phyloP scores from a whole-genome alignment of 2,113 vertebrate genomes.

The Spilogale gracilis region DNA sequence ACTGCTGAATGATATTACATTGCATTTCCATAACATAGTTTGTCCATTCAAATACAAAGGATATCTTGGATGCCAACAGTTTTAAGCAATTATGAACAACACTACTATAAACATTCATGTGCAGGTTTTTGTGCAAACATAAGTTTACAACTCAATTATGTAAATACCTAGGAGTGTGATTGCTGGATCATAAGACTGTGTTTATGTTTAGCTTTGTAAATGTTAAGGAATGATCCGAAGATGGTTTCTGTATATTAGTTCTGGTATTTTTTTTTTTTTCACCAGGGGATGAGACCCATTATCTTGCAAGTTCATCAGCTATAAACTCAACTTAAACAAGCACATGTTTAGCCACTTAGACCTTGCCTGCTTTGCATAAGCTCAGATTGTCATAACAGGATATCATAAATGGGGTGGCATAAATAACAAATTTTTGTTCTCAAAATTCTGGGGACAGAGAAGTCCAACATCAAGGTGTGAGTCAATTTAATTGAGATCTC shows the following conservation, averaged over 20 bases:
- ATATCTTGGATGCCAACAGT: not conserved
- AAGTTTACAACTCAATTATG: not conserved
- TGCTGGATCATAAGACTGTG: not conserved
- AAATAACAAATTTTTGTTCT: not conserved
- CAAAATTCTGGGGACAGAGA: not conserved
- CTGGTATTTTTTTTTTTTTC: not conserved
- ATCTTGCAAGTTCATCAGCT: not conserved
- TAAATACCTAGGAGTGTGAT: not conserved
- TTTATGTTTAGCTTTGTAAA: not conserved
- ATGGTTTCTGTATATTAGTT: not conserved
- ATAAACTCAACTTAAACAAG: not conserved
- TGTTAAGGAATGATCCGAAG: not conserved
- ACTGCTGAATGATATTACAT: not conserved
- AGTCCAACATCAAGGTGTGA: not conserved
- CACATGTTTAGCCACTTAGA: not conserved
- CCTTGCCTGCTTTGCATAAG: not conserved
- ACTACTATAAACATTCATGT: not conserved
- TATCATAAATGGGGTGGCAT: not conserved
- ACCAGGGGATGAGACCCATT: not conserved
- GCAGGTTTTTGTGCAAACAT: not conserved
- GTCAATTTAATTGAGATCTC: not conserved
- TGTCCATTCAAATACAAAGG: not conserved
- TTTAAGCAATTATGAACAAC: not conserved
- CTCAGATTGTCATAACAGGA: not conserved
- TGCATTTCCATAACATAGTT: not conserved